Conservation (phyloP, 2,113 vertebrate genomes). For the Gnathonemus echidnorhynchus region DNA sequence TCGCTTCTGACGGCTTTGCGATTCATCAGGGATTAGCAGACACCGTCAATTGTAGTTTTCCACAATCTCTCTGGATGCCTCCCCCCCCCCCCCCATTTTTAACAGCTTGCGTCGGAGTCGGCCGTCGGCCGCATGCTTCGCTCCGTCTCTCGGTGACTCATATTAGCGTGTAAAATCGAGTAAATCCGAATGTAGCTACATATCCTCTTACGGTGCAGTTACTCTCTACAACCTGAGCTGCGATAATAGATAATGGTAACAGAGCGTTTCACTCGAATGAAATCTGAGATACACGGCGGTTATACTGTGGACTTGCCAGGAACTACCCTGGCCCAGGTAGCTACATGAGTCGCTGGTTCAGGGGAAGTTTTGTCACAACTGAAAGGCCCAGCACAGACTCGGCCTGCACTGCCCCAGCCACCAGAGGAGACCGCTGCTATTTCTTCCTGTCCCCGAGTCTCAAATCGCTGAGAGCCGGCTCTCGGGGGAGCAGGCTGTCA, state of each 20-base stretch:
- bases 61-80: neutral
- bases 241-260: neutral
- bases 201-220: neutral
- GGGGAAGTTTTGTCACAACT: neutral
- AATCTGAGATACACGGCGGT: neutral
- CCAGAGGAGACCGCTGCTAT: neutral
- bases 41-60: neutral
- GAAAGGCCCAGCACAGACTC: neutral
- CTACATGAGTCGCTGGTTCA: neutral
- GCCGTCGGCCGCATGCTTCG: neutral
- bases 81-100: neutral
- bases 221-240: neutral
- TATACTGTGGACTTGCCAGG: neutral
- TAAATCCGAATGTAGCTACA: neutral
- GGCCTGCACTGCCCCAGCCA: neutral
- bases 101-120: neutral
- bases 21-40: neutral
- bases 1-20: neutral
- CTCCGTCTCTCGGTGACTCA: neutral
- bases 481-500: slow-evolving; percentile 1
- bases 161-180: neutral
- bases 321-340: neutral
- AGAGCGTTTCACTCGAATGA: neutral
- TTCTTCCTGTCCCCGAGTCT: neutral
- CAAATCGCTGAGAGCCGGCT: slow-evolving; percentile 12